Conservation (phyloP, 35 echinoderm and acorn worm species). For the Eucidaris tribuloides region DNA sequence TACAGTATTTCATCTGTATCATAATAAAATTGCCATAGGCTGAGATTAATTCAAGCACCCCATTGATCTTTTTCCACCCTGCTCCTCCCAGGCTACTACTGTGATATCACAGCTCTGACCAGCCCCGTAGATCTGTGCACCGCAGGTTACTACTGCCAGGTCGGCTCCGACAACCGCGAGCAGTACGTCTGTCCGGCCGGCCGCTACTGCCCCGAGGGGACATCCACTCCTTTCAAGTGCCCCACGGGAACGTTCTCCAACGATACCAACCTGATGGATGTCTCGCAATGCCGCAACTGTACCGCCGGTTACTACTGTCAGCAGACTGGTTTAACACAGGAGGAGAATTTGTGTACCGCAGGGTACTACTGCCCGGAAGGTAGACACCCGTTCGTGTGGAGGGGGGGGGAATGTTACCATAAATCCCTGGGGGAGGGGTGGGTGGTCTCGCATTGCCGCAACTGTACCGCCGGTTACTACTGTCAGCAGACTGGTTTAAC, state of each 20-base stretch:
- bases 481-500: constrained; percentile 87
- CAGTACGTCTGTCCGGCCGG: constrained; percentile 87
- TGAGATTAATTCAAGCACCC: too few relatives aligned
- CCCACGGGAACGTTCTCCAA: constrained; percentile 84
- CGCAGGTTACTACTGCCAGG: constrained; percentile 77
- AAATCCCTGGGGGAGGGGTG: too few relatives aligned
- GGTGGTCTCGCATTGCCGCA: constrained; percentile 27
- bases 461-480: constrained; percentile 89
- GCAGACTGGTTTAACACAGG: constrained; percentile 67
- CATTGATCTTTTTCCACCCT: not conserved
- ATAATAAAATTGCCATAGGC: too few relatives aligned
- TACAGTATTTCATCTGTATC: too few relatives aligned
- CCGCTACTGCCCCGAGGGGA: constrained; percentile 69
- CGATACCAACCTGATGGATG: constrained; percentile 64
- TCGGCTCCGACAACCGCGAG: constrained; percentile 58
- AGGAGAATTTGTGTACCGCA: constrained; percentile 62
- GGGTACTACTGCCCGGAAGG: constrained; percentile 97
- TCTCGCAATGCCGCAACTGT: constrained; percentile 73
- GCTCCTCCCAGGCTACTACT: constrained; percentile 62
- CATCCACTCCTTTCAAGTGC: constrained; percentile 67
- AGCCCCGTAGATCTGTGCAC: constrained; percentile 62
- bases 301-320: constrained; percentile 94
- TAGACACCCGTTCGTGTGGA: too few relatives aligned
- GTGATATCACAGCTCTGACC: constrained; percentile 51
- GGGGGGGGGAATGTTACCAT: too few relatives aligned